These are phyloP conservation scores for Barbus barbus DNA, from an alignment of 2,113 vertebrate species.

Conservation along the genomic window DNA sequence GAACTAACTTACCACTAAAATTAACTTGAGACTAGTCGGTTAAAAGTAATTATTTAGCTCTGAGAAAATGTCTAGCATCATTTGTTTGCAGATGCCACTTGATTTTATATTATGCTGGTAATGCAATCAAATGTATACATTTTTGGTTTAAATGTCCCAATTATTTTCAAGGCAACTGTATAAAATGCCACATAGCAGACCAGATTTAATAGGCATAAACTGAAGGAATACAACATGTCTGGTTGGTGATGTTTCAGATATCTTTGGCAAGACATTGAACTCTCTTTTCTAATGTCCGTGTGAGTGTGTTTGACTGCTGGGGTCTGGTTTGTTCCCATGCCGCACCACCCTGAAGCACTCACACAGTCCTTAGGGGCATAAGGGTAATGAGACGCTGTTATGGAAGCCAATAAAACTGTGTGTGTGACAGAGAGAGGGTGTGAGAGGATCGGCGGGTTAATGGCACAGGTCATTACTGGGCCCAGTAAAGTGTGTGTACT, in stretches of 20 bases:
- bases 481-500: slow-evolving; percentile 66
- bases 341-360: slow-evolving; percentile 38
- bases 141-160: background rate
- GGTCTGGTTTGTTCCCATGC: slow-evolving; percentile 35
- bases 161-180: background rate
- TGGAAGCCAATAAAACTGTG: slow-evolving; percentile 59
- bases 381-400: slow-evolving; percentile 52
- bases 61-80: background rate
- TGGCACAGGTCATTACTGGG: slow-evolving; percentile 64
- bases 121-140: background rate
- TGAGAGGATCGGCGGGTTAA: slow-evolving; percentile 66
- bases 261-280: slow-evolving; percentile 3
- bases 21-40: background rate
- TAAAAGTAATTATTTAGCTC: background rate
- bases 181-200: background rate
- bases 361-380: slow-evolving; percentile 18
- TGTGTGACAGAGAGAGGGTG: slow-evolving; percentile 48
- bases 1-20: background rate
- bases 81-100: background rate
- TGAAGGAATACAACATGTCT: background rate
- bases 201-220: too few relatives aligned
- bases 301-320: slow-evolving; percentile 10
- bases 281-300: slow-evolving; percentile 6
- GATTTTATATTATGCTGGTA: background rate
- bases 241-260: background rate